Evolutionary conservation across 2,888 invertebrate genomes (phyloP).

Genomic region (Lepidocyrtinus sp.): DNA sequence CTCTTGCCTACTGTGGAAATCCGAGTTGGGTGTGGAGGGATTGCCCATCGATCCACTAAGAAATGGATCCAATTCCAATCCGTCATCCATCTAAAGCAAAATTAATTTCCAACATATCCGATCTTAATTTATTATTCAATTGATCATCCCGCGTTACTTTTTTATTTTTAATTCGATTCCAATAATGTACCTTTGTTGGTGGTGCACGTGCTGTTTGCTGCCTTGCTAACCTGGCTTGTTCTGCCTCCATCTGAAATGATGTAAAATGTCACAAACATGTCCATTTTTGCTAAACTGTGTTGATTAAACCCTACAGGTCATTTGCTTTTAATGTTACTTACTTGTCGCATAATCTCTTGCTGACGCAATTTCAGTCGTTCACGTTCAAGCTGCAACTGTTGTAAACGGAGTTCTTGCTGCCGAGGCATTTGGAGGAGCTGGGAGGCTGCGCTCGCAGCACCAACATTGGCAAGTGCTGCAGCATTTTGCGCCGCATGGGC

Average conservation of each 20-base stretch:
- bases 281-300: constrained; percentile 23
- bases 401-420: constrained; percentile 82
- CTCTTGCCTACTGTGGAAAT: constrained; percentile 91
- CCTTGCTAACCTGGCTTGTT: constrained; percentile 66
- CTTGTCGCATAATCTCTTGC: constrained; percentile 91
- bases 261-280: neutral
- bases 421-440: constrained; percentile 78
- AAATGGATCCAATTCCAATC: constrained; percentile 71
- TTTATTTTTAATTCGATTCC: neutral
- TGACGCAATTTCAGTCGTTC: constrained; percentile 91
- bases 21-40: constrained; percentile 72
- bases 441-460: constrained; percentile 74
- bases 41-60: constrained; percentile 70
- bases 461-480: constrained; percentile 33
- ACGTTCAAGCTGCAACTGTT: constrained; percentile 89
- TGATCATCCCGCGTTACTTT: constrained; percentile 56
- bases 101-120: too few species aligned
- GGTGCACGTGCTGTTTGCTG: constrained; percentile 48
- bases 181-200: constrained; percentile 50
- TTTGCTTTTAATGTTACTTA: constrained; percentile 71
- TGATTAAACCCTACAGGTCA: too few species aligned
- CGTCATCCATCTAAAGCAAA: constrained; percentile 68
- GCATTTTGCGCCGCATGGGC: constrained; percentile 61
- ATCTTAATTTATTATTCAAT: too few species aligned
- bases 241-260: constrained; percentile 70